Conservation (phyloP, 2,797 vertebrate species). For the Spizella passerina region DNA sequence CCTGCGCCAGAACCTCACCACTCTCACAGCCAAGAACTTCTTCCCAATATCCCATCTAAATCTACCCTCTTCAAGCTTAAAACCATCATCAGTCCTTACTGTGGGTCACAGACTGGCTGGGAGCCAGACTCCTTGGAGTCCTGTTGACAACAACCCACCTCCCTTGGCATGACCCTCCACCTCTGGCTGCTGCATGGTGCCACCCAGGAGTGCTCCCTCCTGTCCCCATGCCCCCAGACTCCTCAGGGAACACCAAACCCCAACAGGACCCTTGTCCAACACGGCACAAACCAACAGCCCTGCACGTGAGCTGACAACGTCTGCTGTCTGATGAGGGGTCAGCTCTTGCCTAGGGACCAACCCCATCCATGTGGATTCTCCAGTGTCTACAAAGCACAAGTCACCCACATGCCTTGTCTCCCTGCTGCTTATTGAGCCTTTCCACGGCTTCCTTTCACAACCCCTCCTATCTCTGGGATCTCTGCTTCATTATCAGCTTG, state of each 20-base stretch:
- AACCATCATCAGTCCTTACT: background rate
- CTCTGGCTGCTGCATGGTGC: background rate
- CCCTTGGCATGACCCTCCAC: background rate
- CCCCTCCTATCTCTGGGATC: background rate
- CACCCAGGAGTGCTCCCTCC: background rate
- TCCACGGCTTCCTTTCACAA: background rate
- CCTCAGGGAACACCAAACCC: accelerated
- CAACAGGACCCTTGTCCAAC: background rate
- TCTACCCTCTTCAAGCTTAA: background rate
- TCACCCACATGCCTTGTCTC: background rate
- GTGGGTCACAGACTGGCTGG: background rate
- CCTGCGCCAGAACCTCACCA: background rate
- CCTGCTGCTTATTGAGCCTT: background rate
- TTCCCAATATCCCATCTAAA: background rate
- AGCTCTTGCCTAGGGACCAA: background rate
- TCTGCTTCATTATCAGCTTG: background rate
- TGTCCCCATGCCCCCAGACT: accelerated
- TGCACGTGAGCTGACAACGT: accelerated
- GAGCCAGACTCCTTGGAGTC: background rate
- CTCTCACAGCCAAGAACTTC: background rate
- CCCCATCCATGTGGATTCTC: background rate
- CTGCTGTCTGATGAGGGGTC: too few species aligned
- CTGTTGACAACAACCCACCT: background rate
- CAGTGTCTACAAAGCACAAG: background rate
- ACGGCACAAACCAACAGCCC: background rate